Base-by-base conservation (phyloP, 2,888 invertebrate genomes). In the Diarsia dahlii region DNA sequence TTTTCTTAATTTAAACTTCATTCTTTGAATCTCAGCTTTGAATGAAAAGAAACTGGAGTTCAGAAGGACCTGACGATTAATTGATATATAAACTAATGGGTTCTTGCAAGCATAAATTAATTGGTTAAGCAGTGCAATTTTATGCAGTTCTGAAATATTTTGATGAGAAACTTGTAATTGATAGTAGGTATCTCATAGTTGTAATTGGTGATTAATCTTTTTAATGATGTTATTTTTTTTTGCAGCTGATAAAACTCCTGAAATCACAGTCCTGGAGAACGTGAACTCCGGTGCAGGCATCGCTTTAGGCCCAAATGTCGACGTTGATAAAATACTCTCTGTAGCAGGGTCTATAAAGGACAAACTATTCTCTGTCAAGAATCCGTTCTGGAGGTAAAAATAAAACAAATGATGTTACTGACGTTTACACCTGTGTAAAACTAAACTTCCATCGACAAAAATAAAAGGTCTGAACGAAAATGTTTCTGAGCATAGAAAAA, bases 361-460 rank as follows among this genome's bases (percentile, higher is more conserved):
- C 58, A 56, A 52, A 15, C 10, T 78, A 45, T 62, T 78, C 5
- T 23, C 54, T 39, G 71, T 46, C 39, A 71, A 71, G 56, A 71
- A 63, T 46, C 63, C 71, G 3, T 80, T 80, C 10, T 80, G 74
- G 65, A 60, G 64, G 18, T 71, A 64, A n/a, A 74, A 80, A 52
- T 71, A 70, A 45, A 52, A 58, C 0, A 1, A 65, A 45, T n/a
- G n/a, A n/a, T n/a, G n/a, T 12, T 8, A 6, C 4, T 15, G 28
- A 13, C 28, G 9, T 66, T 66, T 4, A 20, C 28, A 66, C 4
- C 12, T 20, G 4, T n/a, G n/a, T n/a, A n/a, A n/a, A n/a, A n/a
- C n/a, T n/a, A n/a, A n/a, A n/a, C n/a, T n/a, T n/a, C n/a, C n/a
- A n/a, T n/a, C n/a, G n/a, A n/a, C n/a, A n/a, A 28, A 28, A 28